Percentiles rank a stretch among this genome's conserved stretches.
Evolutionary conservation across 2,888 invertebrate species (phyloP).

Genomic region (Parochlus steinenii): DNA sequence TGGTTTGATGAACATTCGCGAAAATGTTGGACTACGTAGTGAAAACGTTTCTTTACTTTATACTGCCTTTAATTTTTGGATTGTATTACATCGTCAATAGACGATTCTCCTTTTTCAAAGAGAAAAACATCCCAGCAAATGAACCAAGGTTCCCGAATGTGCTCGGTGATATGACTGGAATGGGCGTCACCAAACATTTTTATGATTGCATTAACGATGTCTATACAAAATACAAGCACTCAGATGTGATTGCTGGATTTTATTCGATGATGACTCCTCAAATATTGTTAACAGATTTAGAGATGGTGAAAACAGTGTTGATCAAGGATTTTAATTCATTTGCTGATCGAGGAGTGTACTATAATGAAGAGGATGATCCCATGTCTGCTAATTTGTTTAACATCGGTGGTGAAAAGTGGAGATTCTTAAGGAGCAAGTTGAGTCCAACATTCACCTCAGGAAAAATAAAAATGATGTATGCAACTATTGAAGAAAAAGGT

Average conservation of each 20-base stretch:
- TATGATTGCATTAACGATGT: background rate
- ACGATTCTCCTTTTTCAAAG: too few relatives aligned
- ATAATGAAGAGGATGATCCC: slow-evolving; percentile 10
- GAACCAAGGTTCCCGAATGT: too few relatives aligned
- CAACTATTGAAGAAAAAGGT: slow-evolving; percentile 1
- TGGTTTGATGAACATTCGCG: too few relatives aligned
- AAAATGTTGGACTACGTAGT: too few relatives aligned
- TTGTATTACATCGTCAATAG: too few relatives aligned
- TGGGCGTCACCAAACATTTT: background rate
- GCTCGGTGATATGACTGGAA: slow-evolving; percentile 1
- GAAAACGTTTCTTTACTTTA: too few relatives aligned
- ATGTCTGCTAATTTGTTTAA: slow-evolving; percentile 2
- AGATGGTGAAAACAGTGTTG: slow-evolving; percentile 5
- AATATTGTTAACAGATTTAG: slow-evolving; percentile 6
- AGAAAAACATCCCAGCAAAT: too few relatives aligned
- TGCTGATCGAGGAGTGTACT: slow-evolving; percentile 6
- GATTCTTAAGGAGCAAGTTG: slow-evolving; percentile 3
- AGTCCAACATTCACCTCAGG: slow-evolving; percentile 9
- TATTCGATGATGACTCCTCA: slow-evolving; percentile 5
- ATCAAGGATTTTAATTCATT: slow-evolving; percentile 12
- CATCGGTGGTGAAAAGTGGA: slow-evolving; percentile 5
- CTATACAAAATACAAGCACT: slow-evolving; percentile 8
- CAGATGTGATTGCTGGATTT: slow-evolving; percentile 9
- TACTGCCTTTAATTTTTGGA: too few relatives aligned
- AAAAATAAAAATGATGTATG: slow-evolving; percentile 6